A percentile compares a stretch with the other conserved stretches of the same genome.
These are phyloP conservation scores for Chelidonichthys spinosus DNA, from an alignment of 2,797 vertebrate genomes.

Conservation along the genomic window DNA sequence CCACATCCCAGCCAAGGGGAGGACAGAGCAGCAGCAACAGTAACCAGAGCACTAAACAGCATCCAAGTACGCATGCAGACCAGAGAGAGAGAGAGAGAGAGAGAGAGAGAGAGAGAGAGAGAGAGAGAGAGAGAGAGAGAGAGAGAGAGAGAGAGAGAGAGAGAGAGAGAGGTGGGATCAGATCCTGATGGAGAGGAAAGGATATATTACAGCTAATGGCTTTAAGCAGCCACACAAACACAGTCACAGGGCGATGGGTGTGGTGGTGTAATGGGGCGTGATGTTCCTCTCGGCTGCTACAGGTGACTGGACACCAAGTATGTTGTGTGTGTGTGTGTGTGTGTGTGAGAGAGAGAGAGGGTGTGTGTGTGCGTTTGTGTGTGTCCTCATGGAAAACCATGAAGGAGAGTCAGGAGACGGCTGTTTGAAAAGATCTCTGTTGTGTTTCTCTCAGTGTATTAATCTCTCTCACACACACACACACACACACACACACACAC, in stretches of 20 bases:
- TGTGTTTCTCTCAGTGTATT: constrained; percentile 1
- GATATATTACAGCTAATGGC: constrained; percentile 83
- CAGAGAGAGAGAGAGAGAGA: not conserved
- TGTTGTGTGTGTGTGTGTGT: constrained; percentile 56
- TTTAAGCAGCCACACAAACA: constrained; percentile 61
- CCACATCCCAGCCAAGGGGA: constrained; percentile 32
- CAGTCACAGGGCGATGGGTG: constrained; percentile 35
- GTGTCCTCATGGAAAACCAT: constrained; percentile 21
- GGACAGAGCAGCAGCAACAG: constrained; percentile 59
- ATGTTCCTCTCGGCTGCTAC: constrained; percentile 71
- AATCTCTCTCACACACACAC: constrained; percentile 31
- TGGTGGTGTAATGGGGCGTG: constrained; percentile 79
- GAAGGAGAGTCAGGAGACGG: constrained; percentile 9
- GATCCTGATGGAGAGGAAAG: constrained; percentile 76
- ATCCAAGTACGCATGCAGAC: not conserved
- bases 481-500: not conserved
- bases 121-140: constrained; percentile 31
- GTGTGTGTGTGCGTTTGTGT: constrained; percentile 32
- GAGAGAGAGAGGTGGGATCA: constrained; percentile 60
- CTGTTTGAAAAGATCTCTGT: not conserved
- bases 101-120: not conserved
- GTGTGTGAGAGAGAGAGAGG: constrained; percentile 36
- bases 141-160: constrained; percentile 33
- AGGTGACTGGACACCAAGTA: constrained; percentile 76
- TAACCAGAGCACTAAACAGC: constrained; percentile 39